Conservation (phyloP, 2,888 invertebrate genomes). For the Hyposoter didymator region DNA sequence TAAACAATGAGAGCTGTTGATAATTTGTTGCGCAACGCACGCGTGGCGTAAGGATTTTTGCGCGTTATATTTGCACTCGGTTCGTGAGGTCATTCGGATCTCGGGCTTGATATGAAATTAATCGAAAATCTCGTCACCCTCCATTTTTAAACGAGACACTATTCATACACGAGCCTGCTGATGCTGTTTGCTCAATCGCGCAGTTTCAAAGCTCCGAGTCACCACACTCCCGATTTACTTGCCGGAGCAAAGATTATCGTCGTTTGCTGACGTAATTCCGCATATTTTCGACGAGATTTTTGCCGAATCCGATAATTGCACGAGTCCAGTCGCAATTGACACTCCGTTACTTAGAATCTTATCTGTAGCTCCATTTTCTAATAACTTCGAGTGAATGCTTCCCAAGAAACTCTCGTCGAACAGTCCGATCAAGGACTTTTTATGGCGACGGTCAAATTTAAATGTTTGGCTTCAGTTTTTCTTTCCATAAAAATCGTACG, state of each 20-base stretch:
- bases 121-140: constrained; percentile 5
- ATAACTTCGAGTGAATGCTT: neutral
- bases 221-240: neutral
- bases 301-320: neutral
- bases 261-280: neutral
- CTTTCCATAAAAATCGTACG: too few species aligned
- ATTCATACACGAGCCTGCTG: neutral
- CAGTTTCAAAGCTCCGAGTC: neutral
- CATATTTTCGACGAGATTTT: constrained; percentile 8
- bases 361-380: neutral
- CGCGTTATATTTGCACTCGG: neutral
- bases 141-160: neutral
- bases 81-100: constrained; percentile 3
- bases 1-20: neutral
- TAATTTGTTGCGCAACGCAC: neutral
- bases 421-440: neutral
- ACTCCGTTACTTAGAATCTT: neutral
- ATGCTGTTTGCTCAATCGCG: neutral
- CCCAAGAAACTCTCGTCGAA: neutral
- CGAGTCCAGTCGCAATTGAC: neutral
- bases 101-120: constrained; percentile 12
- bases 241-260: constrained; percentile 32
- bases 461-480: too few species aligned
- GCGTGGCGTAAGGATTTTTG: neutral
- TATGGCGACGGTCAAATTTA: too few species aligned